These are phyloP conservation scores for Drosophila willistoni DNA, from an alignment of 1,140 invertebrate species.

Conservation along the genomic window DNA sequence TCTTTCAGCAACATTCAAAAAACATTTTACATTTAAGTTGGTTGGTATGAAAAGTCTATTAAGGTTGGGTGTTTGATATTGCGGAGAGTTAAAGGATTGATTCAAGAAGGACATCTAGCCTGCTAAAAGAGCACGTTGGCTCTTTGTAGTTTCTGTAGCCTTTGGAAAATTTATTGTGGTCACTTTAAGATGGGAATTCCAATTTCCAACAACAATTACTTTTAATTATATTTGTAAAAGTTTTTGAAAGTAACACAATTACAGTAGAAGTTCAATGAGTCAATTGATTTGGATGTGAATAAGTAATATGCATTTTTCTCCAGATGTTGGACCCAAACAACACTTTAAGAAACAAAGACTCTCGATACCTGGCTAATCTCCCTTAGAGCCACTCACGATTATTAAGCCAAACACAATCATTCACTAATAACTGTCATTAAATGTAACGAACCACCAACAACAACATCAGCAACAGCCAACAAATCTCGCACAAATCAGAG, in stretches of 20 bases:
- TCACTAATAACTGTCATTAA: conserved; percentile 75
- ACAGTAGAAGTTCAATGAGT: neutral
- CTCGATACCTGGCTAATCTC: conserved; percentile 7
- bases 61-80: too few species aligned
- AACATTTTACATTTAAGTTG: too few species aligned
- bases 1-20: too few species aligned
- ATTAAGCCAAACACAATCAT: conserved; percentile 54
- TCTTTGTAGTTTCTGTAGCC: too few species aligned
- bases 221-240: neutral
- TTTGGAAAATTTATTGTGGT: too few species aligned
- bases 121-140: too few species aligned
- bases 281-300: neutral
- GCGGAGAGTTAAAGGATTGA: too few species aligned
- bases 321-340: neutral
- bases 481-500: conserved; percentile 41
- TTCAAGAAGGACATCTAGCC: too few species aligned
- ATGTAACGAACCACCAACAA: conserved; percentile 43
- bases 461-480: conserved; percentile 16
- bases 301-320: too few species aligned
- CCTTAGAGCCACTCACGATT: conserved; percentile 42
- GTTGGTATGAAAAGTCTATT: too few species aligned
- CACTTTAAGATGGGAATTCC: too few species aligned
- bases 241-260: conserved; percentile 1
- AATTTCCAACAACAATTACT: neutral
- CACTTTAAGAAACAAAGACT: neutral